Conservation (phyloP, 2,113 vertebrate species). For the Lontra canadensis region DNA sequence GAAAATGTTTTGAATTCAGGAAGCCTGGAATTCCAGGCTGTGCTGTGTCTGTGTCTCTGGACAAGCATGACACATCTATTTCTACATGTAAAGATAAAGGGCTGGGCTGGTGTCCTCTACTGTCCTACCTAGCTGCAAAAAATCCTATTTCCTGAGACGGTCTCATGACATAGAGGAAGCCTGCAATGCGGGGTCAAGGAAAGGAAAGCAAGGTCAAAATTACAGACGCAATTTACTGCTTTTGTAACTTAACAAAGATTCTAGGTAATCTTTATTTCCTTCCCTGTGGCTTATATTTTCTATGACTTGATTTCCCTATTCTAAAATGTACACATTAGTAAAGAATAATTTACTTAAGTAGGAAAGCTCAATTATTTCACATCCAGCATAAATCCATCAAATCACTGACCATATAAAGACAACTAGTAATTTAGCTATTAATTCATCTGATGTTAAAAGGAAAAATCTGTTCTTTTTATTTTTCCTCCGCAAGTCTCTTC, state of each 20-base stretch:
- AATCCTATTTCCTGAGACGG: background rate
- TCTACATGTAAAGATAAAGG: background rate
- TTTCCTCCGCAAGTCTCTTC: background rate
- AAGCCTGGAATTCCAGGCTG: background rate
- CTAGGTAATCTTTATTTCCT: background rate
- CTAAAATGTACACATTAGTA: background rate
- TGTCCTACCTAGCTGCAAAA: background rate
- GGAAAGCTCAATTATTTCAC: background rate
- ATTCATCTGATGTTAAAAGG: background rate
- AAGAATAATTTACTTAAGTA: background rate
- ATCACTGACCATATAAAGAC: background rate
- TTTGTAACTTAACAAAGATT: constrained; percentile 1
- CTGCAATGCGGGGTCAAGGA: background rate
- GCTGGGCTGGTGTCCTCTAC: background rate
- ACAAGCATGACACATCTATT: background rate
- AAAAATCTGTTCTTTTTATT: background rate
- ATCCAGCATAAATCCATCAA: background rate
- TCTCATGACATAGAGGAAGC: background rate
- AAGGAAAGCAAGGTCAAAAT: background rate
- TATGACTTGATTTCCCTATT: background rate
- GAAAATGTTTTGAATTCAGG: background rate
- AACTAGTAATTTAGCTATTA: background rate
- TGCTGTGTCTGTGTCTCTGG: background rate
- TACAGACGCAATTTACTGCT: background rate
- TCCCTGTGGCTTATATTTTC: background rate